These are phyloP conservation scores for Hydrocynus forskahlii DNA, from an alignment of 2,797 vertebrate genomes.

Conservation along the genomic window DNA sequence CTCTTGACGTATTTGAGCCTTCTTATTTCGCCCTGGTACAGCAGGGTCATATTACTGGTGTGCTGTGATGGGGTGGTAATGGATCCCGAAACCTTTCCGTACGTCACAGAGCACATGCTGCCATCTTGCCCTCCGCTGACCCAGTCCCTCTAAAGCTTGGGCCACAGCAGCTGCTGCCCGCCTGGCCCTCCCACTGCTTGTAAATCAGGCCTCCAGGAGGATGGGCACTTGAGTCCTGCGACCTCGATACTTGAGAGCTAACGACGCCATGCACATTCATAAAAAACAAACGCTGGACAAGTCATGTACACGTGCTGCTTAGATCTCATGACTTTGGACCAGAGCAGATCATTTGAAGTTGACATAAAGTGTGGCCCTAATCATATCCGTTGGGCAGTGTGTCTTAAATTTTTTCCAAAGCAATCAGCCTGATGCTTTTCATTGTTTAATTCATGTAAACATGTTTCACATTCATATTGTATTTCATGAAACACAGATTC, in stretches of 20 bases:
- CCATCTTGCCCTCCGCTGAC: constrained; percentile 35
- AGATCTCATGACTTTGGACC: background rate
- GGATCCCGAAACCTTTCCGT: constrained; percentile 29
- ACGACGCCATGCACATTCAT: constrained; percentile 9
- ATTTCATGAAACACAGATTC: no score
- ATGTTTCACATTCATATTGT: no score
- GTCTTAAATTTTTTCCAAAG: no score
- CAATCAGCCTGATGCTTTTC: no score
- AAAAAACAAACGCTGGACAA: constrained; percentile 2
- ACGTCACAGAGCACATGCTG: constrained; percentile 50
- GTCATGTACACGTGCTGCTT: background rate
- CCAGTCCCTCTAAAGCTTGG: constrained; percentile 26
- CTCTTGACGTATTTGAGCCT: constrained; percentile 31
- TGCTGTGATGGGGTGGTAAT: constrained; percentile 41
- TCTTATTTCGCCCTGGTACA: constrained; percentile 42
- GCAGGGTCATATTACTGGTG: constrained; percentile 30
- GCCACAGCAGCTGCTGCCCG: constrained; percentile 42
- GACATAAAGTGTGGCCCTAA: background rate
- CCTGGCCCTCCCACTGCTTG: constrained; percentile 23
- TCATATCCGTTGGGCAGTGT: background rate
- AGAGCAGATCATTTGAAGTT: background rate
- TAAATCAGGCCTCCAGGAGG: constrained; percentile 41
- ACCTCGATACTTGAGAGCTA: constrained; percentile 22
- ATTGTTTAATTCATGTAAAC: no score
- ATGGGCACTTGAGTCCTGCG: constrained; percentile 18